A percentile compares a stretch with the other conserved stretches of the same genome.
phyloP scores from a whole-genome alignment of 2,797 vertebrate species.

The Enteromius radiatus region DNA sequence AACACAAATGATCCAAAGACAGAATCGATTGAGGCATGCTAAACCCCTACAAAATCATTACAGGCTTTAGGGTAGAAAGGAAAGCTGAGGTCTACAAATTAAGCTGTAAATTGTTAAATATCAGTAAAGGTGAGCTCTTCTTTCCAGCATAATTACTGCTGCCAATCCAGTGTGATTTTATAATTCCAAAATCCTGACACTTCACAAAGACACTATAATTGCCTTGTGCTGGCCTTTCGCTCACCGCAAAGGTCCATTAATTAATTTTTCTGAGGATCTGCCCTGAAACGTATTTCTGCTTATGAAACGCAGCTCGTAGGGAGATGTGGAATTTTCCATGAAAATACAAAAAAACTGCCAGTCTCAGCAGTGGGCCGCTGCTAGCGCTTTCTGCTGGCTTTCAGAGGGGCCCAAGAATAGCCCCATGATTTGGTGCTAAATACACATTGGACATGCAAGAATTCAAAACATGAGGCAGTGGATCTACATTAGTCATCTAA shows the following conservation, averaged over 20 bases:
- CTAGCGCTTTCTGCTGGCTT: conserved; percentile 56
- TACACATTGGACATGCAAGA: conserved; percentile 67
- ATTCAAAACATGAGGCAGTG: conserved; percentile 64
- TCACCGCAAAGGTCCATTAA: conserved; percentile 78
- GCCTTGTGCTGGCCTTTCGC: conserved; percentile 76
- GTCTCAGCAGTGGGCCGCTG: conserved; percentile 61
- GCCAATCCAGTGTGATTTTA: conserved; percentile 76
- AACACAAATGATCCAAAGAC: conserved; percentile 57
- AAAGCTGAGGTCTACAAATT: conserved; percentile 59
- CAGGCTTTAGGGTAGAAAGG: conserved; percentile 41
- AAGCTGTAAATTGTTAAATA: conserved; percentile 67
- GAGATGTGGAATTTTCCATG: conserved; percentile 93
- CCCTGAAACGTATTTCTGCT: conserved; percentile 71
- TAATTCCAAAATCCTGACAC: conserved; percentile 83
- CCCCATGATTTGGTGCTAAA: conserved; percentile 70
- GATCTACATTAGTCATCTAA: conserved; percentile 34
- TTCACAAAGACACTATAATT: conserved; percentile 86
- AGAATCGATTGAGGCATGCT: conserved; percentile 45
- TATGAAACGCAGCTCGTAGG: conserved; percentile 72
- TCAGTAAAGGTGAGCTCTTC: conserved; percentile 72
- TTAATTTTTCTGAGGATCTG: conserved; percentile 76
- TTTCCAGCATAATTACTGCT: conserved; percentile 75
- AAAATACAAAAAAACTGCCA: conserved; percentile 85
- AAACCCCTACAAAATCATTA: conserved; percentile 81
- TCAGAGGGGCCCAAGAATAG: conserved; percentile 67